Conservation (phyloP, 2,797 vertebrate genomes). For the Urosaurus nigricauda region DNA sequence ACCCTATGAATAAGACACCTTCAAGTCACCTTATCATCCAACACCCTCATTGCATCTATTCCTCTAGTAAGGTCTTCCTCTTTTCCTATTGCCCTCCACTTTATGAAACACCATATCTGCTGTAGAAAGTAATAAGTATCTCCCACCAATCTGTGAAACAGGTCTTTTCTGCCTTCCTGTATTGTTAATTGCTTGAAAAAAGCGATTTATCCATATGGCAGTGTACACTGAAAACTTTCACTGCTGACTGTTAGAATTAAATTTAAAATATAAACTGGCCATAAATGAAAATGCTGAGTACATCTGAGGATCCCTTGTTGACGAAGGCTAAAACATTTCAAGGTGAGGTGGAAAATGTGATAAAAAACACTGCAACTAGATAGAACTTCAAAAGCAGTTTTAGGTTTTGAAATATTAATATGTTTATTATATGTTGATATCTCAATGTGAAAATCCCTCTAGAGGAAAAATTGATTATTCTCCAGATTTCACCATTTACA, state of each 20-base stretch:
- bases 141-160: background rate
- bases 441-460: constrained; percentile 42
- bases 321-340: background rate
- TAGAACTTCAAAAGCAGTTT: background rate
- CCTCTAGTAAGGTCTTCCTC: too few species aligned
- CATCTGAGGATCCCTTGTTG: background rate
- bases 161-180: background rate
- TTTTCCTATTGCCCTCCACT: too few species aligned
- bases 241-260: constrained; percentile 3
- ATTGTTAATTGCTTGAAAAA: background rate
- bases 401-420: background rate
- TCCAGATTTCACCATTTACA: background rate
- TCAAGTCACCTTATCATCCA: too few species aligned
- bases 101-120: too few species aligned
- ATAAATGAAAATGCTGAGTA: background rate
- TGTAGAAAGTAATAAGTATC: background rate
- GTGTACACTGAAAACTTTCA: background rate
- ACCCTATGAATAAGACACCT: too few species aligned
- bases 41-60: too few species aligned
- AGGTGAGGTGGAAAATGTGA: background rate
- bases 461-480: constrained; percentile 35
- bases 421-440: constrained; percentile 13
- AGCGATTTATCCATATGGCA: background rate
- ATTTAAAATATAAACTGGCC: background rate
- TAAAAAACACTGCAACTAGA: background rate